Conservation (phyloP, 2,113 vertebrate genomes). For the Bos indicus region DNA sequence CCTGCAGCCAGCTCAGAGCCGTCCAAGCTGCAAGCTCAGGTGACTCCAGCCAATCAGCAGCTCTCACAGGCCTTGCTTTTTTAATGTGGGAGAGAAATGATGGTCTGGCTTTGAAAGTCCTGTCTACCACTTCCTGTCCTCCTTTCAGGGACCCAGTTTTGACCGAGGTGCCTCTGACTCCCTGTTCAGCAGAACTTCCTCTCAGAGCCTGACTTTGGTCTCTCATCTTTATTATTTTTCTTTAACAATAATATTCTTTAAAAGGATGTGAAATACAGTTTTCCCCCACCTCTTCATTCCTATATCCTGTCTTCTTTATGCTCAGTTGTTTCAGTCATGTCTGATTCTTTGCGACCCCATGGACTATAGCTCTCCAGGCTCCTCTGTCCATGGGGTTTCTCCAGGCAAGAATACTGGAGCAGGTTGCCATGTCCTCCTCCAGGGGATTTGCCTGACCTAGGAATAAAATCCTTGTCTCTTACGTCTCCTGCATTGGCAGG, state of each 20-base stretch:
- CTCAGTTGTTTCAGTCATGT: background rate
- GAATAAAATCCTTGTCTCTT: background rate
- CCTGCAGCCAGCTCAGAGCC: background rate
- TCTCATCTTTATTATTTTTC: background rate
- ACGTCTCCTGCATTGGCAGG: background rate
- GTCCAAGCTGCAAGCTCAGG: background rate
- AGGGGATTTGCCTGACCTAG: background rate
- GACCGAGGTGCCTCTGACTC: background rate
- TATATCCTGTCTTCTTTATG: background rate
- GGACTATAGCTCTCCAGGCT: background rate
- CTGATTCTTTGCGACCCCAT: background rate
- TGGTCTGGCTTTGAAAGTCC: background rate
- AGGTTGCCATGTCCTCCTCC: background rate
- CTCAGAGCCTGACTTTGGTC: background rate
- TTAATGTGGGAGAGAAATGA: background rate
- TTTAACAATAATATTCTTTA: background rate
- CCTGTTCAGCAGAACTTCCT: background rate
- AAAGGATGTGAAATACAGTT: background rate
- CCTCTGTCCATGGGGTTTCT: background rate
- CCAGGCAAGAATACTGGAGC: background rate
- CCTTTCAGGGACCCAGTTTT: background rate
- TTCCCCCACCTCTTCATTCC: background rate
- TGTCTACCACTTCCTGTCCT: background rate
- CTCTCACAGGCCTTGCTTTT: background rate
- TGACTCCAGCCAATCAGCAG: background rate